These are phyloP conservation scores for Andrena bucephala DNA, from an alignment of 2,888 invertebrate species.

Conservation along the genomic window DNA sequence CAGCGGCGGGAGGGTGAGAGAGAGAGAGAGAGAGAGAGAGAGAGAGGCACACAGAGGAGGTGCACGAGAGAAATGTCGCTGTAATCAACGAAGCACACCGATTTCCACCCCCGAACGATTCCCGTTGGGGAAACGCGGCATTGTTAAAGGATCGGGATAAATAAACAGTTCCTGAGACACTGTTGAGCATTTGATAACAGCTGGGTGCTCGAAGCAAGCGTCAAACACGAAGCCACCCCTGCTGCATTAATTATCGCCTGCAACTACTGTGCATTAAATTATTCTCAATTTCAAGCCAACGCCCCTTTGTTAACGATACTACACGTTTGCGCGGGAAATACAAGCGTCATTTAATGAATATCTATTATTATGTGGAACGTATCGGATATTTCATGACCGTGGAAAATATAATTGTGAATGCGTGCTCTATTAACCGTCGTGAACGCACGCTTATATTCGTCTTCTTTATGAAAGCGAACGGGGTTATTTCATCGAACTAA, in stretches of 20 bases:
- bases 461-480: background rate
- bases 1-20: slow-evolving; percentile 5
- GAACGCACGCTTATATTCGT: background rate
- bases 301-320: background rate
- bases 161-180: slow-evolving; percentile 68
- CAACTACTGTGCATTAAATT: slow-evolving; percentile 34
- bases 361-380: background rate
- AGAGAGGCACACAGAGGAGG: slow-evolving; percentile 6
- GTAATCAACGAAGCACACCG: slow-evolving; percentile 70
- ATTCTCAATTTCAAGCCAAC: slow-evolving; percentile 22
- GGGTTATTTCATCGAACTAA: no score
- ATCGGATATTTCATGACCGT: background rate
- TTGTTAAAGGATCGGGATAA: slow-evolving; percentile 68
- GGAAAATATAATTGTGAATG: background rate
- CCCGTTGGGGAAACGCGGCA: slow-evolving; percentile 54
- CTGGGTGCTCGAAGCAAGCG: slow-evolving; percentile 26
- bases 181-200: slow-evolving; percentile 57
- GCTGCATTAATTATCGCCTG: slow-evolving; percentile 58
- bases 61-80: slow-evolving; percentile 43
- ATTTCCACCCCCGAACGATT: slow-evolving; percentile 69
- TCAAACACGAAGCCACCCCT: slow-evolving; percentile 33
- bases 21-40: slow-evolving; percentile 4
- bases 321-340: background rate
- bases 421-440: background rate
- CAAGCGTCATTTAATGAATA: slow-evolving; percentile 12